Evolutionary conservation across 2,113 vertebrate species (phyloP), one percentile per base, ranked within the genome.

Genomic region (Lanius ludovicianus): DNA sequence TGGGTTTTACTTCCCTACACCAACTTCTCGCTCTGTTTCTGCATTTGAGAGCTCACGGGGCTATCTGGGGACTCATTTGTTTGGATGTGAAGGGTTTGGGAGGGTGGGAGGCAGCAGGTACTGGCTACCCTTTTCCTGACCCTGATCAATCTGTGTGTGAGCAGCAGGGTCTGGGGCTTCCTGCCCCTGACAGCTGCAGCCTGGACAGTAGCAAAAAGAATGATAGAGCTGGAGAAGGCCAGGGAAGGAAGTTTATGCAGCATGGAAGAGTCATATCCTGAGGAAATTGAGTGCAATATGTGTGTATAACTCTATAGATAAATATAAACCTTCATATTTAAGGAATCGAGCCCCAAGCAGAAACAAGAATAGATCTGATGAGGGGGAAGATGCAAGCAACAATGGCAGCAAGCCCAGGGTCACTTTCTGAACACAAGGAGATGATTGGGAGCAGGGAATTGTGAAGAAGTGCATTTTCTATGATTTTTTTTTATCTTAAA

Each of bases 211-310:
- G 79, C 83, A 96, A 74, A 81, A 94, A 94, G 80, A 96, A 83
- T 94, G 95, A 93, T 59, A 50, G 92, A 84, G 69, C 64, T 71
- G 35, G 63, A 96, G 79, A 81, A 93, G 64, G 78, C 60, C 90
- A 93, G 83, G 79, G 83, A 96, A 96, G 93, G 95, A 96, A 95
- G 90, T 96, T 96, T 96, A 95, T 96, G 93, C 80, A 78, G 76
- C 49, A 57, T 88, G 73, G 74, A 82, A 75, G 76, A 88, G 49
- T 88, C 85, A 93, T 82, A 96, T 96, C 94, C 96, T 97, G 88
- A 96, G 90, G 88, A 94, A 97, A 92, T 18, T 53, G 76, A 87
- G 39, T 39, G 56, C 69, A 93, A 56, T 84, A 92, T 69, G 56
- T 73, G 70, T 93, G 79, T 87, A 82, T 89, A 89, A 89, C 78